Evolutionary conservation across 2,888 invertebrate species (phyloP), one percentile per base, ranked within the genome.

Genomic region (Agrilus biguttatus): DNA sequence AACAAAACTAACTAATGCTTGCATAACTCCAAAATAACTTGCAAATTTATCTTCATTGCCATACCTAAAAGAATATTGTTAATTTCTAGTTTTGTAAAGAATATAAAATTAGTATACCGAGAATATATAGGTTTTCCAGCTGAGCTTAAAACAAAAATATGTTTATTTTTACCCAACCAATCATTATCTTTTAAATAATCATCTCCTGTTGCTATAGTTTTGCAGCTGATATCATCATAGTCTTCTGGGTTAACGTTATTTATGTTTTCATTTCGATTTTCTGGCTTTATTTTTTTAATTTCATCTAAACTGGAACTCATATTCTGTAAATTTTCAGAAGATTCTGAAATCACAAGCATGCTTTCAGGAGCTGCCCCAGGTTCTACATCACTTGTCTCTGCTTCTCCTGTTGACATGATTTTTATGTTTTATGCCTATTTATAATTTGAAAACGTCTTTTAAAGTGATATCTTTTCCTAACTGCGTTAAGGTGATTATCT

Each of bases 61-160:
- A 67, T 89, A 83, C 56, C 90, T 86, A 40, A 8, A 37, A 43
- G 21, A 37, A 28, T 17, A 12, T 37, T 32, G 37, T 0, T 62
- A 62, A 54, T 43, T 19, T 12, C 8, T 13, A 2, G 14, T 19
- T 37, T 37, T 41, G n/a, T 10, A n/a, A 37, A 32, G 19, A 35
- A 28, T 33, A 28, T 37, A 39, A 39, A 43, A 34, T 8, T 23
- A 41, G 61, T 57, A 48, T 65, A 84, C 80, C 87, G 77, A 10
- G 92, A 87, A 67, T 95, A 97, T 53, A 97, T 90, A 13, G 96
- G 96, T 68, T 97, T 97, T 2, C 96, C 96, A 10, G 96, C 91
- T 56, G 89, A 84, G 65, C 95, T 95, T 32, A 96, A 65, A 53
- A 97, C 86, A 62, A 97, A 96, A 28, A 97, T 78, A 68, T 96